Evolutionary conservation across 2,797 vertebrate species (phyloP).

Genomic region (Clarias fuscus): DNA sequence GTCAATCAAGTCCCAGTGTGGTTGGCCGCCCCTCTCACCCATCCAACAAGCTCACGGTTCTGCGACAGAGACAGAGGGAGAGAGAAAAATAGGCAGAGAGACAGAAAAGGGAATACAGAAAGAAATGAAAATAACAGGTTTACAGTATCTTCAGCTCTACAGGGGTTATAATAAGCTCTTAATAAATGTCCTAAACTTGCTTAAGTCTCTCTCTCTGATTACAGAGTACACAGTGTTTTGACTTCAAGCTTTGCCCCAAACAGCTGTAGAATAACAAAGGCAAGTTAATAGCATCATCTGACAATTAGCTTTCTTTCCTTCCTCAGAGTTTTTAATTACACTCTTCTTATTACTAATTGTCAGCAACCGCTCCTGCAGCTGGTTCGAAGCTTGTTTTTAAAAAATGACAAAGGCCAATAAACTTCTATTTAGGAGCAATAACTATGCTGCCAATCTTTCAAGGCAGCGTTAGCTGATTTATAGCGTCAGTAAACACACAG

Average conservation of each 20-base stretch:
- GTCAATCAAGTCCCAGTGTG: constrained; percentile 79
- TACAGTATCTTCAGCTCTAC: constrained; percentile 58
- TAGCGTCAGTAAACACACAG: background rate
- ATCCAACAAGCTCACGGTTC: constrained; percentile 73
- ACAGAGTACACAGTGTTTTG: constrained; percentile 67
- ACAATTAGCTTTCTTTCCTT: constrained; percentile 90
- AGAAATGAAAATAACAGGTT: constrained; percentile 69
- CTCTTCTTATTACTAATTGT: constrained; percentile 76
- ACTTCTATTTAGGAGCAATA: background rate
- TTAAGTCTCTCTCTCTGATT: constrained; percentile 65
- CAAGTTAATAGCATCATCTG: constrained; percentile 92
- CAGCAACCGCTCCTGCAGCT: constrained; percentile 73
- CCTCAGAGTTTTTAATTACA: constrained; percentile 87
- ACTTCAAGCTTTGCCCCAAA: constrained; percentile 82
- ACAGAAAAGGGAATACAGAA: background rate
- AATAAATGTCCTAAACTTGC: constrained; percentile 69
- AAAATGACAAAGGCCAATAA: background rate
- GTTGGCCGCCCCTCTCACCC: constrained; percentile 73
- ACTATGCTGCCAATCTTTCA: background rate
- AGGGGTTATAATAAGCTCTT: constrained; percentile 78
- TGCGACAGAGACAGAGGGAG: constrained; percentile 65
- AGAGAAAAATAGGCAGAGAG: constrained; percentile 72
- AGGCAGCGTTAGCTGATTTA: background rate
- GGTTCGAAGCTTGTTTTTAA: constrained; percentile 60
- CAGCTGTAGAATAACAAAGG: constrained; percentile 87